Conservation (phyloP, 2,888 invertebrate species). For the Pristionchus arcanus region DNA sequence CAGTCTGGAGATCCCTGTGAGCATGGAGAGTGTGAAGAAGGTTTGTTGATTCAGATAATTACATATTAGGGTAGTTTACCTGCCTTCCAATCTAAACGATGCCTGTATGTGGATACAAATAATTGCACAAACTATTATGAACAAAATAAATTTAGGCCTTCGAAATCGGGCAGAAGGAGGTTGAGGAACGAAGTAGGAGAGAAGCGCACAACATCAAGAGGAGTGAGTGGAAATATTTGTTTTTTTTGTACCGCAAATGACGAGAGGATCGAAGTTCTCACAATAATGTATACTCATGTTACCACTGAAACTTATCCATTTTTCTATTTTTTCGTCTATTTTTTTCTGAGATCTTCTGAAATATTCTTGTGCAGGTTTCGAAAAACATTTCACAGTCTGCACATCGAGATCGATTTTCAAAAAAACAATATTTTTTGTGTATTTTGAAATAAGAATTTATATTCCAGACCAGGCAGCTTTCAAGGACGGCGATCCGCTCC, state of each 20-base stretch:
- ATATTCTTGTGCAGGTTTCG: no score
- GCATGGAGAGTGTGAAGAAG: conserved; percentile 53
- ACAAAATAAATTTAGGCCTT: conserved; percentile 58
- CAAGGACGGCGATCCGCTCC: conserved; percentile 53
- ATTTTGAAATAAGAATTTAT: no score
- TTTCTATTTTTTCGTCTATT: no score
- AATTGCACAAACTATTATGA: neutral
- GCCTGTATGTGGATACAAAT: neutral
- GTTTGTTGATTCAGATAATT: neutral
- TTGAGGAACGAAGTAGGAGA: conserved; percentile 41
- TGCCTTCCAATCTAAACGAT: neutral
- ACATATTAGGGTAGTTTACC: neutral
- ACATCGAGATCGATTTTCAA: no score
- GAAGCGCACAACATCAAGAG: conserved; percentile 46
- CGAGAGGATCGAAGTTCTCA: neutral
- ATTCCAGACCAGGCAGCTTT: conserved; percentile 39
- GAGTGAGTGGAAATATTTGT: neutral
- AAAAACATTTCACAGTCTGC: neutral
- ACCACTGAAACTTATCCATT: neutral
- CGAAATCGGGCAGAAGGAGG: conserved; percentile 53
- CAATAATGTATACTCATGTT: neutral
- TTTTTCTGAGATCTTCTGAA: no score
- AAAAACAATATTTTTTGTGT: no score
- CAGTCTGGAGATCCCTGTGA: conserved; percentile 65
- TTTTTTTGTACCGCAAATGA: neutral